Base-by-base conservation (phyloP, 2,888 invertebrate species). In the Ceriagrion tenellum region DNA sequence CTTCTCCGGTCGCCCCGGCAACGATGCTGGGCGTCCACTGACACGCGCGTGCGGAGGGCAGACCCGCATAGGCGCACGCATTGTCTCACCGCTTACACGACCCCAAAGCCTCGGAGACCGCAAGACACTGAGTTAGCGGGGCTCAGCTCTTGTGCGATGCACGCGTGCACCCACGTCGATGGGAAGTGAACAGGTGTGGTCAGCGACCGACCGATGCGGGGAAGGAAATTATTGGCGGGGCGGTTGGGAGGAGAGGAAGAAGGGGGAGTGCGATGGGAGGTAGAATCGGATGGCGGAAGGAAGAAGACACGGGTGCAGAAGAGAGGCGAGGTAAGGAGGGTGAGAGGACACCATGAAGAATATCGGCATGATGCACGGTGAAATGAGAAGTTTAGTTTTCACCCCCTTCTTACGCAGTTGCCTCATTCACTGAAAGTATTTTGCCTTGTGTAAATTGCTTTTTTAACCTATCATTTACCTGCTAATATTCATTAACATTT, bases 151-250 rank as follows among this genome's bases (percentile, higher is more conserved):
- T 55, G 55, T 55, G 90, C 90, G 90, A 55, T 90, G 90, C 90
- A 91, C 35, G 26, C 69, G 26, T 47, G 2, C 47, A 47, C 47
- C 8, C 47, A n/a, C 69, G n/a, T 47, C 81, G 93, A 35, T 93
- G 93, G 69, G 93, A 93, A 93, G 90, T 47, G 93, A 69, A 93
- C 93, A 93, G 93, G 93, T 93, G 93, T 69, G 93, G 93, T 93
- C 93, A 13, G 26, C 26, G 89, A 35, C n/a, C 55, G 89, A 35
- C n/a, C 55, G 55, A 13, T 59, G 47, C 47, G 30, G 90, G 18
- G 47, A 59, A 69, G 69, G 69, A 81, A 81, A 35, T 69, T 47
- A 23, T 47, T 89, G 89, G n/a, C 55, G 26, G 20, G 47, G 26
- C 0, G n/a, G 55, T 55, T 55, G 47, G 89, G 55, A 1, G 89